Evolutionary conservation across 2,888 invertebrate genomes (phyloP), one percentile per base, ranked within the genome.

Genomic region (Pandemis heparana): DNA sequence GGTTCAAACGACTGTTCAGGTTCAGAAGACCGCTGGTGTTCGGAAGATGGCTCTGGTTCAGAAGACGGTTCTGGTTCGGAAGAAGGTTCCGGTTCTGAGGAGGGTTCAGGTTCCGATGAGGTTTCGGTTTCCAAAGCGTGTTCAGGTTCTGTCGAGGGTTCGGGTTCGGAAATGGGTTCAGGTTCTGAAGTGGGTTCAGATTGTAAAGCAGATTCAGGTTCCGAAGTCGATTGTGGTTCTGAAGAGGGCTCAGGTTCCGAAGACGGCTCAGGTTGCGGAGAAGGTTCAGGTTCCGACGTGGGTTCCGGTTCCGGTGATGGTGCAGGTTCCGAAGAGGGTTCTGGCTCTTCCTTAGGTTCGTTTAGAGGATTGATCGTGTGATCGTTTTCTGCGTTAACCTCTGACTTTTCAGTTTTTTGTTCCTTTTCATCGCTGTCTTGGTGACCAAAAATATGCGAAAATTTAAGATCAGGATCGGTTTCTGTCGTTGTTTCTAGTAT

Each of bases 401-500:
- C 77, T 4, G 78, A 63, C 18, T 76, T 76, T 72, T 81, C 77
- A 10, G 81, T 79, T 67, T 82, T 78, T 71, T 83, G 77, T 66
- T 84, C 80, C 53, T 84, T 78, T n/a, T 81, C 77, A 68, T 80
- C 78, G 5, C 84, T 78, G 59, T 78, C 80, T 62, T 79, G 79
- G 69, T 84, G 81, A 12, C 89, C 89, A 75, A 89, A 91, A 59
- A 91, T 87, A 71, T 90, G 89, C 4, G 91, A 89, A 77, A 85
- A 87, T 71, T 86, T 88, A 16, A 89, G 77, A 48, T 89, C 89
- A 18, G 81, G 70, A 46, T 91, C 87, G 75, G 84, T 80, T 76
- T 92, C 87, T 4, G 88, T 85, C 5, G 89, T 89, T 12, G 87
- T 85, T 74, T 88, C 87, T 38, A 83, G 82, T 72, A 77, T 79